Base-by-base conservation (phyloP, 1,140 invertebrate species). In the Protaetia brevitarsis region DNA sequence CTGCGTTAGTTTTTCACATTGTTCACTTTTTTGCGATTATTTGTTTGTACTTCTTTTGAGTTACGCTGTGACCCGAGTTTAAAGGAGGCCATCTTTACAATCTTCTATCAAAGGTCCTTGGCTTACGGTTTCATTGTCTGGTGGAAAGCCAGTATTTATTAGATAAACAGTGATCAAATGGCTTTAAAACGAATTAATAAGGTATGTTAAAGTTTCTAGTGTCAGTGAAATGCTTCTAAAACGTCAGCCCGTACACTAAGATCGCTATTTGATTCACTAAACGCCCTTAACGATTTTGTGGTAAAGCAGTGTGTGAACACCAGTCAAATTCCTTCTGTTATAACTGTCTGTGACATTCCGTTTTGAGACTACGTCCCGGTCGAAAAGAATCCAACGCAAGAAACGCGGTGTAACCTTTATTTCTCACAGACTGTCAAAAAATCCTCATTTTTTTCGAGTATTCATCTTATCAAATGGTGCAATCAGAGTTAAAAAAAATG, bases 151-250 rank as follows among this genome's bases (percentile, higher is more conserved):
- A 82, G 82, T 82, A 81, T 82, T 82, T 79, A 77, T 75, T 80
- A 79, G 80, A 84, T 76, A 83, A 78, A 84, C 78, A 82, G 71
- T 79, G 78, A 77, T 81, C 82, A 88, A 91, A 95, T 95, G 93
- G 92, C 93, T 86, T 89, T 95, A 88, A 95, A 94, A 88, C 87
- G 93, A 90, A 95, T 95, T 86, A 94, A 94, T 89, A 94, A 95
- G 91, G 92, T 93, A 89, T 81, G 88, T 88, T 77, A 73, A 77
- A 70, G 69, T 72, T 69, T 72, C 37, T 63, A 68, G 19, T 69
- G 59, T 57, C 66, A 63, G 63, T 68, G 65, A 60, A 65, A 37
- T 68, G 31, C 45, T 63, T 26, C 63, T 67, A 63, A 26, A 61
- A 31, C 56, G 13, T 26, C 37, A 29, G 31, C 57, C 63, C 41